Base-by-base conservation (phyloP, 2,113 vertebrate genomes). In the Seriola quinqueradiata region DNA sequence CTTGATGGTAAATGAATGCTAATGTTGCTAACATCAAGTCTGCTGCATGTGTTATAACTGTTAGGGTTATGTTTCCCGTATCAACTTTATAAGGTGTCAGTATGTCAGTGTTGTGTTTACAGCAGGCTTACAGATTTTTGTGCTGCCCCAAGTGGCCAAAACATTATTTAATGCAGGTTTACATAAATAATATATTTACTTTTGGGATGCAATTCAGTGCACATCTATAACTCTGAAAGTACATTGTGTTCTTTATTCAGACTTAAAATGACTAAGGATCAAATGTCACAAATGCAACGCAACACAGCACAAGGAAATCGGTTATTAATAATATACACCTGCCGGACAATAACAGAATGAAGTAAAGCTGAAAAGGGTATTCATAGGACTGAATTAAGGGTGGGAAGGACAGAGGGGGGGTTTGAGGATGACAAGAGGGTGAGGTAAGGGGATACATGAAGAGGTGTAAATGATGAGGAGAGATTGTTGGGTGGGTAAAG, bases 311-410 rank as follows among this genome's bases (percentile, higher is more conserved):
- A 34, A 59, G 77, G 73, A 52, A 59, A 65, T 66, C 48, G 2
- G 13, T 25, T 38, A 75, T 84, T 57, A 34, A 68, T 79, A 67
- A 40, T 70, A 79, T 50, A 64, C 21, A 34, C 23, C 9, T 57
- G n/a, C n/a, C 16, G 5, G 57, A 28, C 67, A 52, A 32, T 44
- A 58, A 52, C 21, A 40, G 70, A 40, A 44, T 23, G 25, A 58
- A 16, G 16, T 55, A 59, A 36, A 74, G 25, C 75, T 54, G 14
- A 58, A 32, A 52, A 25, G 34, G 17, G 17, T 23, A 23, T 16
- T n/a, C 17, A 68, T 13, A 64, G 4, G 67, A 44, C 8, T 68
- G 25, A 83, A 46, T 66, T 46, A 64, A 21, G 46, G 65, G 42
- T 7, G 55, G 16, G 28, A 42, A 55, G 1, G 8, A 57, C 55